phyloP scores from a whole-genome alignment of 2,888 invertebrate genomes.

The Flexamia atlantica region DNA sequence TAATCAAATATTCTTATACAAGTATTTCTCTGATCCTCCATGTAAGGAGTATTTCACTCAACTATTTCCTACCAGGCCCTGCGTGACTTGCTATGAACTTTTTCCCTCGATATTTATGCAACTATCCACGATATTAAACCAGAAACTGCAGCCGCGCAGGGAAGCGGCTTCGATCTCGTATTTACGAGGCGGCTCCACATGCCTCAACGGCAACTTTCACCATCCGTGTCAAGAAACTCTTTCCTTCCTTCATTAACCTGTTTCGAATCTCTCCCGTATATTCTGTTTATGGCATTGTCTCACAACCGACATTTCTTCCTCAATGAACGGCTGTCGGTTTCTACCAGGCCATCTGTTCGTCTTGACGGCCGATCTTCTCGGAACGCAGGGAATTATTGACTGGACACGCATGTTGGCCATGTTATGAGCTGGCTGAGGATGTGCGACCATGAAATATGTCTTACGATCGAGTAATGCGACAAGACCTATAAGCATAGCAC shows the following conservation, averaged over 20 bases:
- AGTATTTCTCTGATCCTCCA: background rate
- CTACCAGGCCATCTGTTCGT: slow-evolving; percentile 40
- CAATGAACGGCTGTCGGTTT: slow-evolving; percentile 49
- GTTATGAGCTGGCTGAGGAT: too few relatives aligned
- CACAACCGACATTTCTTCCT: slow-evolving; percentile 54
- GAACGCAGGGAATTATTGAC: background rate
- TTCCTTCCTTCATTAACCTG: slow-evolving; percentile 59
- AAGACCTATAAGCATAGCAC: too few relatives aligned
- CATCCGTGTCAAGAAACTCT: slow-evolving; percentile 40
- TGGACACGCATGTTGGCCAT: too few relatives aligned
- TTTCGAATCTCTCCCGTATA: slow-evolving; percentile 55
- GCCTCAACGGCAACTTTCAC: slow-evolving; percentile 49
- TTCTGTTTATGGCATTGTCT: slow-evolving; percentile 59
- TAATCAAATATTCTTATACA: too few relatives aligned
- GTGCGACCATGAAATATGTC: too few relatives aligned
- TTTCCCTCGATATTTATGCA: slow-evolving; percentile 13
- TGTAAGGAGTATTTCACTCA: background rate
- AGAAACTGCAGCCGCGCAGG: slow-evolving; percentile 1
- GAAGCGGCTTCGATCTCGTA: slow-evolving; percentile 12
- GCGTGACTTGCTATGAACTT: too few relatives aligned
- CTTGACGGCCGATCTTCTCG: background rate
- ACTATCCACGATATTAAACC: background rate
- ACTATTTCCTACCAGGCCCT: background rate
- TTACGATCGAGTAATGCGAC: too few relatives aligned
- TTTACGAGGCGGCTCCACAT: slow-evolving; percentile 49